A percentile compares a stretch with the other conserved stretches of the same genome.
Evolutionary conservation across 35 echinoderm and acorn worm genomes (phyloP).

Genomic region (Apostichopus japonicus): DNA sequence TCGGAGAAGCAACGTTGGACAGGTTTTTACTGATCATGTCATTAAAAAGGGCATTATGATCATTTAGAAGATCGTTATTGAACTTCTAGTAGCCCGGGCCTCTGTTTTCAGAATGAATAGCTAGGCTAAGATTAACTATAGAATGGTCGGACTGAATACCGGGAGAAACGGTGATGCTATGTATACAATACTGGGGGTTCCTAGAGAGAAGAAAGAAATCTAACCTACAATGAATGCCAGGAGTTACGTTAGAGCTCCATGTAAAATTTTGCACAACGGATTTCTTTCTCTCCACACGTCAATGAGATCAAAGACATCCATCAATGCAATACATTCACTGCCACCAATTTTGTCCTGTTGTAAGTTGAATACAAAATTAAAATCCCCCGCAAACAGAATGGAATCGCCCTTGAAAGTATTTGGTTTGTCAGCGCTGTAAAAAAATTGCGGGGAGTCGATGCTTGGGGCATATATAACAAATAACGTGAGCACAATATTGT

Average conservation of each 20-base stretch:
- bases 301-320: background rate
- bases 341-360: too few species aligned
- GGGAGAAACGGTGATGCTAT: background rate
- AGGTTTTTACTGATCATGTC: background rate
- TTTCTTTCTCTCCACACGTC: background rate
- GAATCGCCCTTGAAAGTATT: too few species aligned
- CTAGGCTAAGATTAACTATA: background rate
- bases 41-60: background rate
- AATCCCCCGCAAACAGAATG: too few species aligned
- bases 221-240: background rate
- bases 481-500: too few species aligned
- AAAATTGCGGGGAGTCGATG: too few species aligned
- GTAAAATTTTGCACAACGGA: background rate
- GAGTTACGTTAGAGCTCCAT: background rate
- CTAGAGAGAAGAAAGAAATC: background rate
- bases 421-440: too few species aligned
- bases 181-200: background rate
- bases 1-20: background rate
- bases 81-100: background rate
- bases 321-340: background rate
- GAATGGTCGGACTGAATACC: background rate
- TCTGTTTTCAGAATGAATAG: background rate
- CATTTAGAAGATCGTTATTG: background rate
- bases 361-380: too few species aligned
- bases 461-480: too few species aligned